A percentile compares a stretch with the other conserved stretches of the same genome.
Evolutionary conservation across 2,113 vertebrate genomes (phyloP).

Genomic region (Strix aluco): DNA sequence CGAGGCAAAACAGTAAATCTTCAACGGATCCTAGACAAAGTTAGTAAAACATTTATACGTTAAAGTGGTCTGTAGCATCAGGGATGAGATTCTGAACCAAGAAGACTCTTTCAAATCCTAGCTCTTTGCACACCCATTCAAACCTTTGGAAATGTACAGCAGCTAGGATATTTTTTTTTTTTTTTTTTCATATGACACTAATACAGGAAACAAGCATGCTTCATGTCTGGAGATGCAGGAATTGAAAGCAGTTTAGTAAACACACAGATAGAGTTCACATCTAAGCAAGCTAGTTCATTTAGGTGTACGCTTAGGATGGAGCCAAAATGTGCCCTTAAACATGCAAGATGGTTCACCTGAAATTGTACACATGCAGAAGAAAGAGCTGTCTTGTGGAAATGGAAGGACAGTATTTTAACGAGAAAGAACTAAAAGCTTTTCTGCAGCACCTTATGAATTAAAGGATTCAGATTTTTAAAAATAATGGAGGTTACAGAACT

Average conservation of each 20-base stretch:
- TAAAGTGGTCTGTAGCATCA: background rate
- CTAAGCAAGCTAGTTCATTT: background rate
- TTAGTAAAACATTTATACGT: background rate
- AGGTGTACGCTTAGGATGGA: background rate
- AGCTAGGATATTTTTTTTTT: background rate
- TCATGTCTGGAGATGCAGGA: background rate
- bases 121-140: background rate
- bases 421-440: background rate
- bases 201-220: background rate
- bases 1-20: background rate
- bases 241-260: background rate
- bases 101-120: background rate
- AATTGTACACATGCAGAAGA: background rate
- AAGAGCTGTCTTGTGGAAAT: background rate
- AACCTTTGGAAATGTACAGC: background rate
- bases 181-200: background rate
- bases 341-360: background rate
- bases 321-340: background rate
- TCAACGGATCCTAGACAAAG: background rate
- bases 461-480: slow-evolving; percentile 3
- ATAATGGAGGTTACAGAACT: background rate
- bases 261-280: background rate
- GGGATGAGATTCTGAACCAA: background rate
- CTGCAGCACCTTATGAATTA: background rate
- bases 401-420: background rate